These are phyloP conservation scores for Philhelius pedissequus DNA, from an alignment of 2,888 invertebrate species.

Conservation along the genomic window DNA sequence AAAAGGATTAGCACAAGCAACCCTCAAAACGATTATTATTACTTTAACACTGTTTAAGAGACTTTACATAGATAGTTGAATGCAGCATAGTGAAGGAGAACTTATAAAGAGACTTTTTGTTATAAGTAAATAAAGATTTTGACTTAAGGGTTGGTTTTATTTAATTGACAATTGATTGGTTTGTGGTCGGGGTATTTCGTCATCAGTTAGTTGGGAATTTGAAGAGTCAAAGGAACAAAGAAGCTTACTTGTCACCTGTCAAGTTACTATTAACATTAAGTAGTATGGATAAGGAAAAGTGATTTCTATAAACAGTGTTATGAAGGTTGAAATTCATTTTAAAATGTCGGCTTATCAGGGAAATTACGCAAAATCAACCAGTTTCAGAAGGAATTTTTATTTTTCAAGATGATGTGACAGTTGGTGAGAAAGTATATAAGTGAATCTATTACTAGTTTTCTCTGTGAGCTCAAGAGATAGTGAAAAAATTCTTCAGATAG, in stretches of 20 bases:
- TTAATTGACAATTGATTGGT: slow-evolving; percentile 5
- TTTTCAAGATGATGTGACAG: too few species aligned
- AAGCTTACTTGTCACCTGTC: not conserved
- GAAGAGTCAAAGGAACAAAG: not conserved
- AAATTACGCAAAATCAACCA: too few species aligned
- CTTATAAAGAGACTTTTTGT: not conserved
- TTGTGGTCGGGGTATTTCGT: not conserved
- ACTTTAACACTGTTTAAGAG: not conserved
- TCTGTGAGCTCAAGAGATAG: too few species aligned
- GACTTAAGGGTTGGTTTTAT: not conserved
- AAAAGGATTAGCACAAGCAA: slow-evolving; percentile 53
- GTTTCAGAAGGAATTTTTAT: too few species aligned
- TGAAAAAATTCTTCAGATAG: too few species aligned
- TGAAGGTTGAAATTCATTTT: too few species aligned
- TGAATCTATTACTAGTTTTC: too few species aligned
- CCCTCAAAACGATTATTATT: slow-evolving; percentile 3
- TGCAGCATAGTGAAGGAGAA: not conserved
- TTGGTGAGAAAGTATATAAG: too few species aligned
- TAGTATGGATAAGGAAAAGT: not conserved
- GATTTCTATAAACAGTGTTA: too few species aligned
- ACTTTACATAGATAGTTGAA: not conserved
- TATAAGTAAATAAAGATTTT: not conserved
- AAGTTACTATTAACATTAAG: not conserved
- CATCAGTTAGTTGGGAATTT: not conserved
- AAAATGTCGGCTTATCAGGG: too few species aligned